Evolutionary conservation across 1,140 invertebrate species (phyloP).

Genomic region (Formica exsecta): DNA sequence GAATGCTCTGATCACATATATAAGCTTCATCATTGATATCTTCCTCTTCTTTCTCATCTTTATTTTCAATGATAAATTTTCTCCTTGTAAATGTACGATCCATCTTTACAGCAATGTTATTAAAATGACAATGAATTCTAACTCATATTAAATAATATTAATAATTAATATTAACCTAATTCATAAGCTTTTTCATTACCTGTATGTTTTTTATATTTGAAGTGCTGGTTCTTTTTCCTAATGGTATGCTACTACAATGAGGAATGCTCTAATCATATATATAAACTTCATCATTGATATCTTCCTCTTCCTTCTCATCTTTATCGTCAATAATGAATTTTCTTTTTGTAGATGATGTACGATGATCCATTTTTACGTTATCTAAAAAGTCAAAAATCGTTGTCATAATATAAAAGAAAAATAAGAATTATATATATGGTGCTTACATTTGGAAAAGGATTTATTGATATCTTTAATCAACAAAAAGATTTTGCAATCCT

Average conservation of each 20-base stretch:
- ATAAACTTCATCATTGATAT: not conserved
- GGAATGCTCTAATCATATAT: not conserved
- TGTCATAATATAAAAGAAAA: not conserved
- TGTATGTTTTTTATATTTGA: not conserved
- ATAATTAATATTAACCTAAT: not conserved
- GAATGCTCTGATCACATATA: not conserved
- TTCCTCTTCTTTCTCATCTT: not conserved
- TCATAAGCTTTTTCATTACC: not conserved
- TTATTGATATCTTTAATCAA: no score
- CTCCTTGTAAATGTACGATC: not conserved
- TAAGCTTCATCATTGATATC: not conserved
- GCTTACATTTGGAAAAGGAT: no score
- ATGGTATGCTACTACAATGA: not conserved
- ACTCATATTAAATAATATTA: not conserved
- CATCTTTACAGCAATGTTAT: not conserved
- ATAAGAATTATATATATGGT: not conserved
- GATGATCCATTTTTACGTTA: not conserved
- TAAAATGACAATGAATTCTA: not conserved
- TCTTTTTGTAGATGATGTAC: not conserved
- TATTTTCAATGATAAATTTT: not conserved
- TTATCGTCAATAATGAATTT: not conserved
- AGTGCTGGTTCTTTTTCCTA: no score
- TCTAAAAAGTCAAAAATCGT: not conserved
- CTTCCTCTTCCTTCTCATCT: not conserved
- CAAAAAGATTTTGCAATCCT: no score